Base-by-base conservation (phyloP, 2,797 vertebrate genomes). In the Acanthis flammea region DNA sequence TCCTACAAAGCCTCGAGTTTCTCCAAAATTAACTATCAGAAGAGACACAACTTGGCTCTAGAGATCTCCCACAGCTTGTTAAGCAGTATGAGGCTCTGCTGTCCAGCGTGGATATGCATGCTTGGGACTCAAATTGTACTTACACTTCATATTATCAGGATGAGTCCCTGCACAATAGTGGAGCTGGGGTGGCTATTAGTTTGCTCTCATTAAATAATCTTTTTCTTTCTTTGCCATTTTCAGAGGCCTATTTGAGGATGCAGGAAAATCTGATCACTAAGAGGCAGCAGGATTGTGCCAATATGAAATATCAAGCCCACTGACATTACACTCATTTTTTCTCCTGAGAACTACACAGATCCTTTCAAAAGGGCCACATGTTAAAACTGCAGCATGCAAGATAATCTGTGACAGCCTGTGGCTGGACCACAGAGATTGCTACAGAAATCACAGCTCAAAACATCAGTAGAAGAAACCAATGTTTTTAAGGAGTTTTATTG, bases 381-480 rank as follows among this genome's bases (percentile, higher is more conserved):
- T 31, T 74, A 45, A 87, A 94, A 28, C 9, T 47, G 75, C 19
- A 81, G 62, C 35, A 72, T 37, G 15, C 0, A 1, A 86, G 45
- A 54, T 71, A 87, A 53, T 27, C 22, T 68, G 35, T 58, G 44
- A 75, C 30, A 76, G 41, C 19, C 18, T 72, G 31, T 30, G 30
- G 39, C 39, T 35, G 60, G 35, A 51, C 35, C 0, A 0, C n/a
- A 63, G 33, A 88, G 12, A 50, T 7, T 39, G 53, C 27, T 39
- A 50, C 47, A 85, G 53, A 77, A 90, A 92, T 65, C 50, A 80
- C 19, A 86, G 57, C 42, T 88, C 50, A 53, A 74, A 85, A 51
- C 0, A 0, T 23, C 58, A 80, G 35, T 7, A 58, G 31, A 60
- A 86, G 30, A 87, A 63, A 79, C 1, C 2, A 4, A 23, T 13